phyloP scores from a whole-genome alignment of 2,113 vertebrate species.

The Thermophis baileyi region DNA sequence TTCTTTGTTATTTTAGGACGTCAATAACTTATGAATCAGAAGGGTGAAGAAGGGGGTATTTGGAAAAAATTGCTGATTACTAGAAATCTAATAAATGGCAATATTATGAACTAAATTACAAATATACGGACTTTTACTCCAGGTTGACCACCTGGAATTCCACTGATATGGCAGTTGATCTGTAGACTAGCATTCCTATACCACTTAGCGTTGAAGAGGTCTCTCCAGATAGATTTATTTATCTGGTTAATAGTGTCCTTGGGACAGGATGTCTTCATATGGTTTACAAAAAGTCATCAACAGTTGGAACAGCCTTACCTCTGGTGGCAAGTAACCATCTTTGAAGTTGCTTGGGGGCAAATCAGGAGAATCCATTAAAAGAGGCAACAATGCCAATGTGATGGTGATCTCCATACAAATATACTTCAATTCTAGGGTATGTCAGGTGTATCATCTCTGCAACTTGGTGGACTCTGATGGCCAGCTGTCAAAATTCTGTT shows the following conservation, averaged over 20 bases:
- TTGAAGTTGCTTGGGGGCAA: neutral
- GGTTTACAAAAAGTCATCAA: neutral
- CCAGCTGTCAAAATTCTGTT: neutral
- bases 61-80: neutral
- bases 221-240: neutral
- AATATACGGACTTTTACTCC: neutral
- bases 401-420: neutral
- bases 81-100: neutral
- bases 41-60: neutral
- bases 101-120: neutral
- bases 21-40: neutral
- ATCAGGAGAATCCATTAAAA: neutral
- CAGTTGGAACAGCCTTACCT: neutral
- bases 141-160: neutral
- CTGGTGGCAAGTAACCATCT: neutral
- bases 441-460: neutral
- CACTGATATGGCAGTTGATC: neutral
- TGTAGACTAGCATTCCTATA: neutral
- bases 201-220: neutral
- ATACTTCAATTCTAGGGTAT: neutral
- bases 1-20: neutral
- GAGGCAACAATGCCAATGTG: neutral
- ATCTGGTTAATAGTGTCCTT: neutral
- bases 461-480: neutral
- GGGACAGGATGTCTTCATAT: neutral